These are phyloP conservation scores for Microplitis deprimator DNA, from an alignment of 2,888 invertebrate species.

Conservation along the genomic window DNA sequence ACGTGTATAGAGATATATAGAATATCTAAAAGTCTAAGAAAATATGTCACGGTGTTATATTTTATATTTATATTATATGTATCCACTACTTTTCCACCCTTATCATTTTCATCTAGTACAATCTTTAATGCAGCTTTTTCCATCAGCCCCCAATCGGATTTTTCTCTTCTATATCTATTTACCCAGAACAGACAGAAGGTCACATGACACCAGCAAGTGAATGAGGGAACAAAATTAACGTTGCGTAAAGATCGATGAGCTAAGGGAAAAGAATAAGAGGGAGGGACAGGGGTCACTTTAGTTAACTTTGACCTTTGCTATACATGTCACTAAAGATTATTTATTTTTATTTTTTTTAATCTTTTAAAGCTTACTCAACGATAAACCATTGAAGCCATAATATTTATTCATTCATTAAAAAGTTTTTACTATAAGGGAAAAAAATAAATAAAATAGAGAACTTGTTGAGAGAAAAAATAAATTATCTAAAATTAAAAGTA, in stretches of 20 bases:
- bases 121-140: conserved; percentile 20
- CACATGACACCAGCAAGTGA: conserved; percentile 38
- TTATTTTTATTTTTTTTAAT: conserved; percentile 28
- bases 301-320: conserved; percentile 37
- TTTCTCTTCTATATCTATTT: conserved; percentile 36
- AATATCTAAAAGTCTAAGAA: conserved; percentile 15
- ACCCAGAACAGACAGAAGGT: conserved; percentile 17
- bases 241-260: conserved; percentile 51
- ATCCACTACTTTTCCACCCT: conserved; percentile 34
- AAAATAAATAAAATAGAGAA: not conserved
- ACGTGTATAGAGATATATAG: conserved; percentile 5
- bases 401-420: not conserved
- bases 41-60: conserved; percentile 35
- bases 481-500: not conserved
- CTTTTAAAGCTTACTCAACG: not conserved
- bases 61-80: conserved; percentile 1
- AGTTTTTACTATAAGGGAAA: not conserved
- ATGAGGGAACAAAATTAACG: conserved; percentile 54
- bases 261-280: conserved; percentile 37
- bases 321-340: conserved; percentile 13
- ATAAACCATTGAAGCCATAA: not conserved
- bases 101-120: conserved; percentile 26
- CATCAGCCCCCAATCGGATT: conserved; percentile 35
- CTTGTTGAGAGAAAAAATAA: not conserved
- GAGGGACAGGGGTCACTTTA: conserved; percentile 35